Evolutionary conservation across 2,888 invertebrate genomes (phyloP), one percentile per base, ranked within the genome.

Genomic region (Entomobrya multifasciata): DNA sequence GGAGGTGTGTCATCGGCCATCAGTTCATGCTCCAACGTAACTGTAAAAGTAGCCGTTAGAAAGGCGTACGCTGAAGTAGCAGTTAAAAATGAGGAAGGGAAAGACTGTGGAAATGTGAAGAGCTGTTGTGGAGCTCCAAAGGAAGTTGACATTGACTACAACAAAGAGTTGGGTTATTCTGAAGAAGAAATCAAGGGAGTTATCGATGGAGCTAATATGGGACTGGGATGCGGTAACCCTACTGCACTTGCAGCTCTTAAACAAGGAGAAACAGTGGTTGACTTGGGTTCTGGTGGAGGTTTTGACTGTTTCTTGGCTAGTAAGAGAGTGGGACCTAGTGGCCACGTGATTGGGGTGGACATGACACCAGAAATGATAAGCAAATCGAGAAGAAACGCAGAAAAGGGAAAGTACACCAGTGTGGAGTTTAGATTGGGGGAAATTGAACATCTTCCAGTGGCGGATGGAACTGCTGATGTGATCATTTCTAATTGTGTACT

Each of bases 251-350:
- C 88, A 20, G 70, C 41, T 89, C 87, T 25, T 52, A 86, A 5
- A 82, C 87, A 13, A 77, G 82, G 1, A 72, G 80, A 70, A 88
- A 20, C 87, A 87, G 27, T 86, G 87, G 17, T 11, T 89, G 15
- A 89, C 86, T 57, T 62, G 87, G 36, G 67, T 82, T 0, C 86
- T 87, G 10, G 62, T 60, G 76, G 30, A 87, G 87, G 55, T 65
- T 78, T 44, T 36, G 25, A 4, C 82, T 87, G 3, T 86, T 87
- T 13, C 44, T 89, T 11, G 81, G 82, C 27, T 86, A 87, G 65
- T 89, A 87, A 13, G 89, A 89, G 70, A 85, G 87, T 25, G 89
- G 87, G n/a, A n/a, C n/a, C n/a, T n/a, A n/a, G n/a, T n/a, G n/a
- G n/a, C n/a, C n/a, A n/a, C n/a, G n/a, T n/a, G n/a, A n/a, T n/a